A percentile compares a stretch with the other conserved stretches of the same genome.
Conservation (phyloP, 2,888 invertebrate genomes). For the Lithophane socia region DNA sequence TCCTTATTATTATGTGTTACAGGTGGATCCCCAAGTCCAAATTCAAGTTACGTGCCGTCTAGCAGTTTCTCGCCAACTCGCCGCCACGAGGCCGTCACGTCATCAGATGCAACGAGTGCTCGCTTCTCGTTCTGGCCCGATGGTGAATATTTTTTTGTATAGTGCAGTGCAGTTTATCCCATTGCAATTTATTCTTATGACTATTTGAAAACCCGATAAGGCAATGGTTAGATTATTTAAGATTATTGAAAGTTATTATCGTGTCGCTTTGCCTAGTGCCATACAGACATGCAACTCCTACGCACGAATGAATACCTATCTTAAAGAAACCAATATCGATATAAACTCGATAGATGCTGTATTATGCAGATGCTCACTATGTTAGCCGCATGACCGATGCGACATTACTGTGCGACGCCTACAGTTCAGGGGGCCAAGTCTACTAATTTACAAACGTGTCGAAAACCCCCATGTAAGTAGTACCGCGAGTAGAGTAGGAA, state of each 20-base stretch:
- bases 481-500: too few relatives aligned
- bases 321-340: background rate
- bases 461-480: too few relatives aligned
- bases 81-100: constrained; percentile 84
- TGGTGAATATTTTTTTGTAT: constrained; percentile 73
- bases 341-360: background rate
- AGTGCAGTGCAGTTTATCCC: constrained; percentile 2
- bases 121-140: constrained; percentile 86
- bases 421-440: background rate
- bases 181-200: background rate
- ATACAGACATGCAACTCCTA: background rate
- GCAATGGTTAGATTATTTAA: background rate
- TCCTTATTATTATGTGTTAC: constrained; percentile 42
- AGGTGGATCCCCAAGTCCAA: constrained; percentile 85
- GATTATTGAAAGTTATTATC: background rate
- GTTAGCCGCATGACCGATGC: too few relatives aligned
- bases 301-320: background rate
- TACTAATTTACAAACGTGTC: too few relatives aligned
- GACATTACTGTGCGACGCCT: background rate
- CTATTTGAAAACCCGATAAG: background rate
- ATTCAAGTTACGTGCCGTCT: constrained; percentile 79
- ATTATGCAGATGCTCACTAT: background rate
- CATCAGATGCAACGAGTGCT: constrained; percentile 81
- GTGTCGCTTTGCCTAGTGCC: background rate
- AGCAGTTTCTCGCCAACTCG: constrained; percentile 83